Conservation (phyloP, 2,888 invertebrate species). For the Eupeodes luniger region DNA sequence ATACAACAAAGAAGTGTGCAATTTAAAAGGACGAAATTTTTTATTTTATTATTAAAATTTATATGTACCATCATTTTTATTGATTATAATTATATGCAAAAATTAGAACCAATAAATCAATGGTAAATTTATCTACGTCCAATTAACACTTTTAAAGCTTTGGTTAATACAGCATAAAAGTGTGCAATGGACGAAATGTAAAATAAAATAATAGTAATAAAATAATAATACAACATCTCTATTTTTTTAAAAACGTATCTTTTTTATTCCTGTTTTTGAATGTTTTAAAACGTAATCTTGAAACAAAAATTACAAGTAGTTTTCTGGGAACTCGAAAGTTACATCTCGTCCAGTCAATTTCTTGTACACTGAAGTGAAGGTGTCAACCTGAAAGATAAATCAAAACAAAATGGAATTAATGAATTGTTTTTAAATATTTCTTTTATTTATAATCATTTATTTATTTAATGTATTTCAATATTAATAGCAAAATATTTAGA, state of each 20-base stretch:
- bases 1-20: constrained; percentile 59
- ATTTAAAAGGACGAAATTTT: constrained; percentile 33
- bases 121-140: constrained; percentile 44
- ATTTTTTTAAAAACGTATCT: constrained; percentile 58
- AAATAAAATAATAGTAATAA: neutral
- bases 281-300: constrained; percentile 58
- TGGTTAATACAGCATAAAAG: constrained; percentile 35
- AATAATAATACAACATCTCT: neutral
- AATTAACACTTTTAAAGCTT: constrained; percentile 56
- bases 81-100: neutral
- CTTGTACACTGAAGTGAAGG: constrained; percentile 99
- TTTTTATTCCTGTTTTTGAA: constrained; percentile 67
- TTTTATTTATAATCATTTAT: too few relatives aligned
- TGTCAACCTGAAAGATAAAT: constrained; percentile 92
- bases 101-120: constrained; percentile 19
- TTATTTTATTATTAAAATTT: neutral
- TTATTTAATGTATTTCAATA: constrained; percentile 12
- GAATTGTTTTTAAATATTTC: neutral
- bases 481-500: neutral
- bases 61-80: constrained; percentile 22
- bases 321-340: constrained; percentile 99
- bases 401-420: constrained; percentile 22
- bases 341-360: constrained; percentile 99
- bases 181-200: constrained; percentile 51
- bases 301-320: constrained; percentile 89